Evolutionary conservation across 2,113 vertebrate genomes (phyloP).

Genomic region (Platichthys flesus): DNA sequence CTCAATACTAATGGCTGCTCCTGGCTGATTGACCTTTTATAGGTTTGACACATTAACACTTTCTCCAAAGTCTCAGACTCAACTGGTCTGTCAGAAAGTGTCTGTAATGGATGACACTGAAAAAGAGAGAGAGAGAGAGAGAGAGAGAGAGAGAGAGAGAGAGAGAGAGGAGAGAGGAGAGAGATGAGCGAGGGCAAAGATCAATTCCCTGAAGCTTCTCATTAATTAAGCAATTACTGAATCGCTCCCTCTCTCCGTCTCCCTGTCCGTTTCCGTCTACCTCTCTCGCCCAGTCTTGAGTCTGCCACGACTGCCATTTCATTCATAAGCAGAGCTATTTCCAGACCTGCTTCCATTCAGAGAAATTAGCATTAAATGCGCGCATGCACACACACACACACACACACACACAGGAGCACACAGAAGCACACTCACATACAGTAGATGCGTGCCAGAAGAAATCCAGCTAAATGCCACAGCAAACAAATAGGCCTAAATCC

Average conservation of each 20-base stretch:
- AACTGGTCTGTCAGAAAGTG: constrained; percentile 8
- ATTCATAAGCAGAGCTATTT: constrained; percentile 47
- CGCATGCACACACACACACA: not conserved
- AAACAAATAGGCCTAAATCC: constrained; percentile 33
- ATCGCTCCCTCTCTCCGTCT: constrained; percentile 1
- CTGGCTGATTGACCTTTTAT: not conserved
- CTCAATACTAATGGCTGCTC: not conserved
- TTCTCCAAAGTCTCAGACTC: not conserved
- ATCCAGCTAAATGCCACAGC: constrained; percentile 37
- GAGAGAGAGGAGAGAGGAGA: not conserved
- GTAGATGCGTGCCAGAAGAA: constrained; percentile 2
- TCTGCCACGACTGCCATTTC: constrained; percentile 37
- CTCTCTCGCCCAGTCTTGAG: constrained; percentile 8
- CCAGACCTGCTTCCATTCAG: constrained; percentile 32
- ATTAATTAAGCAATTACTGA: constrained; percentile 52
- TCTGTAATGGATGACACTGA: not conserved
- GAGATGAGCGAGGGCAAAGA: constrained; percentile 26
- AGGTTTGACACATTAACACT: constrained; percentile 3
- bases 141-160: not conserved
- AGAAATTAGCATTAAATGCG: constrained; percentile 31
- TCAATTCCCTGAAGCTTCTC: constrained; percentile 48
- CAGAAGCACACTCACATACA: constrained; percentile 1
- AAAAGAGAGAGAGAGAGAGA: not conserved
- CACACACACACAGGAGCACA: not conserved
- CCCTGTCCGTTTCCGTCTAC: not conserved